Evolutionary conservation across 2,113 vertebrate genomes (phyloP).

Genomic region (Tragelaphus buxtoni): DNA sequence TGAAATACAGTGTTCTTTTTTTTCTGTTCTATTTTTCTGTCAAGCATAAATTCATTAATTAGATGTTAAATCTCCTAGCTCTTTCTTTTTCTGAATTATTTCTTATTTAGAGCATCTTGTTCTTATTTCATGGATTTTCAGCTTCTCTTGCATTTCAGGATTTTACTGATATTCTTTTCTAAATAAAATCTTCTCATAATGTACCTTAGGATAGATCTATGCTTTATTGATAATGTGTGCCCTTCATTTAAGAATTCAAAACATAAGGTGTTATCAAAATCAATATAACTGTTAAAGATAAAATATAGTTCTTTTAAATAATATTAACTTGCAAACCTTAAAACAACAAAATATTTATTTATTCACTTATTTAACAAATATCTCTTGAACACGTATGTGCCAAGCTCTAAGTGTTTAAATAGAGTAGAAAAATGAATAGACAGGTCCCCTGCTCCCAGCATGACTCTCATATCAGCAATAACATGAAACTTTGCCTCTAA

Average conservation of each 20-base stretch:
- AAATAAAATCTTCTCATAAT: background rate
- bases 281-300: background rate
- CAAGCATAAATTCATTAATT: background rate
- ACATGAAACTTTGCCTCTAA: background rate
- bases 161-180: background rate
- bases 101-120: background rate
- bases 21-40: background rate
- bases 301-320: background rate
- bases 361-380: background rate
- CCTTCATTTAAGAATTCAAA: background rate
- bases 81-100: background rate
- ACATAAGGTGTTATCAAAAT: background rate
- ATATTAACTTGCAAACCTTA: background rate
- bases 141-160: background rate
- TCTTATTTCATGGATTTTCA: background rate
- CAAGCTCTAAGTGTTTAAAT: background rate
- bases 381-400: background rate
- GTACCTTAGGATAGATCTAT: background rate
- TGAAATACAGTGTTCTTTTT: background rate
- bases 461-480: background rate
- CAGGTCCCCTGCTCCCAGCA: accelerated
- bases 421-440: background rate
- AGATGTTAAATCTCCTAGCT: background rate
- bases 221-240: background rate
- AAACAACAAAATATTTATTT: background rate